Evolutionary conservation across 2,113 vertebrate species (phyloP), one percentile per base, ranked within the genome.

Genomic region (Oceanodroma tethys): DNA sequence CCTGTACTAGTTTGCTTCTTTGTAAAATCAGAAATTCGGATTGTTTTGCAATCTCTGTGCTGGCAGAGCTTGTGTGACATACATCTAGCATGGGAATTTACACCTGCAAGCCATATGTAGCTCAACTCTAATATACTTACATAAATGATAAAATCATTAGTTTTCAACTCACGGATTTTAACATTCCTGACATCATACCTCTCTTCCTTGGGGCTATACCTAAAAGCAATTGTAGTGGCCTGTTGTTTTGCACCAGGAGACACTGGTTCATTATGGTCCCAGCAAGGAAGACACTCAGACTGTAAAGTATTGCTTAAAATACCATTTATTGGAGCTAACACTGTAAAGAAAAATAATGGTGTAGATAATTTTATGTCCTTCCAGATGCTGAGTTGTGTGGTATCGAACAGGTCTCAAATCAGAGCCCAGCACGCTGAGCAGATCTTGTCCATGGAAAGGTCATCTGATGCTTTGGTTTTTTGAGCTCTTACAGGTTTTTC

Each of bases 71-170:
- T 58, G 6, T 30, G 32, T 58, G 30, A 67, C 9, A 6, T 43
- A 14, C 8, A 58, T 82, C 47, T 0, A 0, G 16, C 0, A 1
- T 53, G 62, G n/a, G n/a, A 75, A 71, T 90, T 90, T 70, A 75
- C 12, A 62, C 13, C 15, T 88, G 68, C 59, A 84, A 81, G 50
- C 23, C 18, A 10, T 29, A 7, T 47, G 20, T 50, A 29, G 13
- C 45, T 68, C 29, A 84, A 53, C 22, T 63, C 75, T 22, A 42
- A 65, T 68, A 43, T 43, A 58, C 7, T 38, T 90, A 70, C 2
- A 40, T 52, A 93, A 73, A 66, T 58, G 13, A 34, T 47, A 65
- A 78, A 68, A 52, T 81, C 8, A 60, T 47, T 52, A 0, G 1
- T 73, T 84, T 74, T 85, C 53, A 70, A 5, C 36, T 78, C 12